Conservation (phyloP, 2,113 vertebrate species). For the Cephalopholis sonnerati region DNA sequence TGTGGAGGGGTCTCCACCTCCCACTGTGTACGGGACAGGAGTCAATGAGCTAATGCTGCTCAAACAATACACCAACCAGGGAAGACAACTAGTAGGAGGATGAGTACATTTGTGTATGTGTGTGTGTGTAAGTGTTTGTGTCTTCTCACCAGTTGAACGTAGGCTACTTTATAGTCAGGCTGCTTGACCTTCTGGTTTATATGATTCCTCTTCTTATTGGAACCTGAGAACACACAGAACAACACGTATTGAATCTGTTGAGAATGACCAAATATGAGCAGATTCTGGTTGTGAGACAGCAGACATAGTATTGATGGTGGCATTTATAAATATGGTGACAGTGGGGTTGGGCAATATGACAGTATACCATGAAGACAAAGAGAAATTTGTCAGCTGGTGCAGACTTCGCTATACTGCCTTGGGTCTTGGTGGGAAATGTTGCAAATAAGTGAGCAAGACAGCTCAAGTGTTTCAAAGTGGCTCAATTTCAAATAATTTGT, state of each 20-base stretch:
- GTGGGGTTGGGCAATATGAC: background rate
- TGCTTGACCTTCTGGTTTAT: conserved; percentile 90
- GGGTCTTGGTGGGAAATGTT: background rate
- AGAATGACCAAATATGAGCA: background rate
- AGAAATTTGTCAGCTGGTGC: background rate
- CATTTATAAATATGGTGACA: conserved; percentile 7
- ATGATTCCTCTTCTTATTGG: conserved; percentile 91
- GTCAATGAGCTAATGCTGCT: conserved; percentile 38
- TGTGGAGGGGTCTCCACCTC: conserved; percentile 46
- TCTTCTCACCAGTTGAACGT: conserved; percentile 95
- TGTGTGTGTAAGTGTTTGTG: conserved; percentile 24
- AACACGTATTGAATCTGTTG: conserved; percentile 4
- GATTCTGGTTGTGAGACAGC: background rate
- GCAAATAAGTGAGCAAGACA: background rate
- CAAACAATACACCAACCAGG: conserved; percentile 38
- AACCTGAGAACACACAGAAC: conserved; percentile 82
- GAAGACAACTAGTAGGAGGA: conserved; percentile 10
- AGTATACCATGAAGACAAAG: background rate
- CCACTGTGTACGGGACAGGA: conserved; percentile 38
- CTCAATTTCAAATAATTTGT: too few relatives aligned
- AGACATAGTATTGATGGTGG: conserved; percentile 12
- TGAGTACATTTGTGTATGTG: conserved; percentile 1
- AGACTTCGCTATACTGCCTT: background rate
- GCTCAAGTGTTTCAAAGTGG: background rate
- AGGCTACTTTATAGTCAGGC: conserved; percentile 97